These are phyloP conservation scores for Caloenas nicobarica DNA, from an alignment of 2,113 vertebrate genomes.

Conservation along the genomic window DNA sequence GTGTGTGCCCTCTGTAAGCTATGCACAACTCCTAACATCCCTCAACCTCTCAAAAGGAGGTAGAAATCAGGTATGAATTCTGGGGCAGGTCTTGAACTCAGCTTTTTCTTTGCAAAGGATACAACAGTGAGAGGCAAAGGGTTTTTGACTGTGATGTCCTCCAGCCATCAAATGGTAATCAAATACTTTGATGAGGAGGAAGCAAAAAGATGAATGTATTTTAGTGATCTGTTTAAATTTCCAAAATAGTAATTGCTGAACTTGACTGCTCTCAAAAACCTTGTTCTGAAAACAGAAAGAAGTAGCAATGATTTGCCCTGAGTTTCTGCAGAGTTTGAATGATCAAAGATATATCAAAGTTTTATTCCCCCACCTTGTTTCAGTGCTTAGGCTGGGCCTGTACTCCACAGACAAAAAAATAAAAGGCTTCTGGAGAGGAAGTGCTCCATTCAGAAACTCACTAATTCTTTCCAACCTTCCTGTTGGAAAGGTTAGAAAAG, in stretches of 20 bases:
- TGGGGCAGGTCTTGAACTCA: conserved; percentile 38
- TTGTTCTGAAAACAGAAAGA: conserved; percentile 40
- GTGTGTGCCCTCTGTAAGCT: neutral
- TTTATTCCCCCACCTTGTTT: neutral
- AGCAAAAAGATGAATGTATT: conserved; percentile 25
- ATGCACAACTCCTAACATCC: neutral
- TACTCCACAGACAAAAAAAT: neutral
- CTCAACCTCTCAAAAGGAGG: neutral
- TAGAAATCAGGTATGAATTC: conserved; percentile 22
- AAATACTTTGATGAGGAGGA: conserved; percentile 37
- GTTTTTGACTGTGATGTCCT: conserved; percentile 20
- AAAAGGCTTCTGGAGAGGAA: neutral
- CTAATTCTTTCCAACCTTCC: neutral
- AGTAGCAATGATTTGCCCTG: neutral
- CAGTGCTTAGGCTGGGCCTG: neutral
- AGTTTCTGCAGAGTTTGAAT: conserved; percentile 7
- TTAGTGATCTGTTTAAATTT: neutral
- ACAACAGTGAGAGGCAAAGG: neutral
- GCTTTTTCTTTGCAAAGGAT: conserved; percentile 16
- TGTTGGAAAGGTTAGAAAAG: neutral
- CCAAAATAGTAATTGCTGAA: conserved; percentile 56
- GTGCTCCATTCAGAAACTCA: neutral
- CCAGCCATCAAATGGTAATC: conserved; percentile 44
- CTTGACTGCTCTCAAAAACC: conserved; percentile 10
- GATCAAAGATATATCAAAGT: neutral